phyloP scores from a whole-genome alignment of 2,113 vertebrate genomes.

The Rattus norvegicus region GRCr8 NC_086027.1:86521001-86521500 shows the following conservation, averaged over 20 bases:
- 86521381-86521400: not conserved
- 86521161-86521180: not conserved
- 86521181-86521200: not conserved
- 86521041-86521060: slow-evolving; percentile 61
- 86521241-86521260: not conserved
- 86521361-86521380: not conserved
- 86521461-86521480: not conserved
- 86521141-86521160: slow-evolving; percentile 50
- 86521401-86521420: not conserved
- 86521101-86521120: slow-evolving; percentile 42
- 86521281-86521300: not conserved
- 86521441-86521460: not conserved
- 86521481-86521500: not conserved
- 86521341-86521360: not conserved
- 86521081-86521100: slow-evolving; percentile 59
- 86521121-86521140: slow-evolving; percentile 37
- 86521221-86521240: not conserved
- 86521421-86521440: not conserved
- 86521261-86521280: not conserved
- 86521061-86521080: not conserved
- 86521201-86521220: not conserved
- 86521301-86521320: not conserved
- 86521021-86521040: not conserved
- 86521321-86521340: not conserved
- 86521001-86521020: not conserved